Conservation (phyloP, 30 jellyfish, hydroid and myxozoan genomes). For the Aurelia sp. region DNA sequence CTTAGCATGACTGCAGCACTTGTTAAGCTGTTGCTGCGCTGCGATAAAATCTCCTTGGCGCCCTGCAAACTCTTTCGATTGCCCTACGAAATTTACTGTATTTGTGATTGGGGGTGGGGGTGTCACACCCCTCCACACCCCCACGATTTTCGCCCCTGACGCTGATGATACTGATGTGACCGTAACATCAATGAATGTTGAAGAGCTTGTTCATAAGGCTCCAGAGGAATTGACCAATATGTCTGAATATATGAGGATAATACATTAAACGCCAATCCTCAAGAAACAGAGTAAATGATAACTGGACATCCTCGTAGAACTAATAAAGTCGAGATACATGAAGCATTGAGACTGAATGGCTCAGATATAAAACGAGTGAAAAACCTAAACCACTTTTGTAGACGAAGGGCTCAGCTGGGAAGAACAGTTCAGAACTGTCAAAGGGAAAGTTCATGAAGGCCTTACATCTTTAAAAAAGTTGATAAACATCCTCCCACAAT, state of each 20-base stretch:
- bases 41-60: no score
- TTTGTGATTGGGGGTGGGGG: no score
- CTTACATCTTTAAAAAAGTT: constrained; percentile 11
- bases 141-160: no score
- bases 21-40: no score
- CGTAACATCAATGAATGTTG: not conserved
- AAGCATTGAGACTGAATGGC: no score
- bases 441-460: not conserved
- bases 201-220: not conserved
- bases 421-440: constrained; percentile 1
- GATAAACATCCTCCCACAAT: constrained; percentile 1
- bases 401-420: constrained; percentile 25
- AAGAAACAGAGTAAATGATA: no score
- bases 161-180: not conserved
- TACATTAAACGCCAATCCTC: not conserved
- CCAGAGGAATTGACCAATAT: not conserved
- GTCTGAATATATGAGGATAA: not conserved
- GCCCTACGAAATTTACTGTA: no score
- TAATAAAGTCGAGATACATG: not conserved
- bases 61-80: no score
- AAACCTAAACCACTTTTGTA: not conserved
- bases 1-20: no score
- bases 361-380: no score
- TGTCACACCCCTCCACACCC: no score
- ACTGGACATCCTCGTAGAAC: no score